Conservation (phyloP, 2,797 vertebrate genomes). For the Cirrhinus mrigala region DNA sequence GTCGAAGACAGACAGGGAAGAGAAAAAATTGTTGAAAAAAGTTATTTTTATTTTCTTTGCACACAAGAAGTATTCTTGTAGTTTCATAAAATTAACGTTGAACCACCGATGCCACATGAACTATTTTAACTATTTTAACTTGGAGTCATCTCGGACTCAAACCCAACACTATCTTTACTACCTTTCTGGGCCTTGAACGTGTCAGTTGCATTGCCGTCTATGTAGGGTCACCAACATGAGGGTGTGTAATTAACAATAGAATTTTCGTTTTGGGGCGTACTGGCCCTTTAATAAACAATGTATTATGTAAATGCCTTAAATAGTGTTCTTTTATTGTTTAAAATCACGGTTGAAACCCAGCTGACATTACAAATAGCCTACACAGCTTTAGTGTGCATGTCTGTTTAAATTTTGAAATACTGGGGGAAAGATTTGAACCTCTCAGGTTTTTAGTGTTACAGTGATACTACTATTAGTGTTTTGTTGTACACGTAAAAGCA, state of each 20-base stretch:
- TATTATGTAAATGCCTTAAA: not conserved
- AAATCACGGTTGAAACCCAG: not conserved
- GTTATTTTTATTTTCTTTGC: not conserved
- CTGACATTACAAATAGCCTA: not conserved
- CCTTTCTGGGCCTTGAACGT: not conserved
- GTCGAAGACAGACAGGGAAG: not conserved
- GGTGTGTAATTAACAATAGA: not conserved
- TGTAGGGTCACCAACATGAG: no score
- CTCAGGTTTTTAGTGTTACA: not conserved
- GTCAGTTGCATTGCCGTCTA: not conserved
- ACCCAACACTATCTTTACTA: not conserved
- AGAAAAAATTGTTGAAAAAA: not conserved
- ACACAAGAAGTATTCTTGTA: not conserved
- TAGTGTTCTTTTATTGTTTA: not conserved
- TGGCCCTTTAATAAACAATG: not conserved
- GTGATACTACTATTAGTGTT: not conserved
- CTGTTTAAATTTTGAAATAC: conserved; percentile 16
- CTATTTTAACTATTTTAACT: not conserved
- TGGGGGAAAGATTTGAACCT: not conserved
- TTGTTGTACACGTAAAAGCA: not conserved
- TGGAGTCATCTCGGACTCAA: no score
- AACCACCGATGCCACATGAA: not conserved
- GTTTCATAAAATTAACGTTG: not conserved
- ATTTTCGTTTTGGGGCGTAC: not conserved
- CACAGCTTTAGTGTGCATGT: not conserved